A percentile compares a stretch with the other conserved stretches of the same genome.
phyloP scores from a whole-genome alignment of 2,113 vertebrate genomes.

The Oryctolagus cuniculus region mOryCun1.1 NC_091437.1:44893501-44894000 shows the following conservation, averaged over 20 bases:
- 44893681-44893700: neutral
- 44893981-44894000: neutral
- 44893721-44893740: conserved; percentile 56
- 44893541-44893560: conserved; percentile 51
- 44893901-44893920: conserved; percentile 47
- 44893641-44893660: conserved; percentile 62
- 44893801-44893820: neutral
- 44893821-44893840: neutral
- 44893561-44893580: conserved; percentile 21
- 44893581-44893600: conserved; percentile 49
- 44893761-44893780: neutral
- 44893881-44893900: neutral
- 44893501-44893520: conserved; percentile 27
- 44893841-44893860: conserved; percentile 1
- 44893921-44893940: conserved; percentile 16
- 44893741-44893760: conserved; percentile 55
- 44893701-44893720: conserved; percentile 47
- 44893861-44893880: neutral
- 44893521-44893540: conserved; percentile 62
- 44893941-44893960: neutral
- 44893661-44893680: conserved; percentile 27
- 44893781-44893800: conserved; percentile 59
- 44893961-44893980: neutral
- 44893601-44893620: conserved; percentile 57
- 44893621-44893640: conserved; percentile 38